Evolutionary conservation across 64 coral and sea anemone species (phyloP).

Genomic region (Orbicella faveolata): DNA sequence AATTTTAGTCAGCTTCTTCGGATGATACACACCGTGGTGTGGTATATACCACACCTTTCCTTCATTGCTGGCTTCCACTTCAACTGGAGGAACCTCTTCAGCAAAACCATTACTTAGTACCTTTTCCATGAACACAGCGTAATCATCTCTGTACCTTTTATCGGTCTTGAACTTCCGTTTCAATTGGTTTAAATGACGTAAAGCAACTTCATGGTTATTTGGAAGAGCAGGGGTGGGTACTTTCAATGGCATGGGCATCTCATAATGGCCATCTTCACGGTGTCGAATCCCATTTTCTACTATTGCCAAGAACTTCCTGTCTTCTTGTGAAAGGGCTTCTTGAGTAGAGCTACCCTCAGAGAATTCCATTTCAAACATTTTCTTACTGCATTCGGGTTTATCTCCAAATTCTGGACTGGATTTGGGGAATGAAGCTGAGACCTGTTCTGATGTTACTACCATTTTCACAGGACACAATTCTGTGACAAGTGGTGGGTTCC

Average conservation of each 20-base stretch:
- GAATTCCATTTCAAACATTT: conserved; percentile 23
- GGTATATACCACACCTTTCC: conserved; percentile 23
- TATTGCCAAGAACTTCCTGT: conserved; percentile 20
- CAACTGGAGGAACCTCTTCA: neutral
- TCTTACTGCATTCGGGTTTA: neutral
- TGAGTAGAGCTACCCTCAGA: neutral
- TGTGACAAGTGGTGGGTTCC: neutral
- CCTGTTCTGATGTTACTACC: neutral
- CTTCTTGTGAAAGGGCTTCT: conserved; percentile 6
- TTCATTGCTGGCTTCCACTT: neutral
- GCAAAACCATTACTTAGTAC: conserved; percentile 24
- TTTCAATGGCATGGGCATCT: conserved; percentile 39
- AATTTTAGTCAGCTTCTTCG: conserved; percentile 1
- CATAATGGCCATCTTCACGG: conserved; percentile 35
- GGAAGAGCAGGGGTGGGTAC: neutral
- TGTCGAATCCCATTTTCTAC: conserved; percentile 26
- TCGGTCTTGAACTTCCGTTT: conserved; percentile 22
- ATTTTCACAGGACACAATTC: neutral
- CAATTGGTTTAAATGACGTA: conserved; percentile 26
- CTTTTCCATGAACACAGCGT: conserved; percentile 32
- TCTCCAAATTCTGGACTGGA: neutral
- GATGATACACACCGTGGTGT: conserved; percentile 34
- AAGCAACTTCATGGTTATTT: conserved; percentile 43
- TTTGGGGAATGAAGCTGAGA: neutral
- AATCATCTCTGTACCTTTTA: conserved; percentile 11